Evolutionary conservation across 2,113 vertebrate species (phyloP).

Genomic region (Trematocara variabile): DNA sequence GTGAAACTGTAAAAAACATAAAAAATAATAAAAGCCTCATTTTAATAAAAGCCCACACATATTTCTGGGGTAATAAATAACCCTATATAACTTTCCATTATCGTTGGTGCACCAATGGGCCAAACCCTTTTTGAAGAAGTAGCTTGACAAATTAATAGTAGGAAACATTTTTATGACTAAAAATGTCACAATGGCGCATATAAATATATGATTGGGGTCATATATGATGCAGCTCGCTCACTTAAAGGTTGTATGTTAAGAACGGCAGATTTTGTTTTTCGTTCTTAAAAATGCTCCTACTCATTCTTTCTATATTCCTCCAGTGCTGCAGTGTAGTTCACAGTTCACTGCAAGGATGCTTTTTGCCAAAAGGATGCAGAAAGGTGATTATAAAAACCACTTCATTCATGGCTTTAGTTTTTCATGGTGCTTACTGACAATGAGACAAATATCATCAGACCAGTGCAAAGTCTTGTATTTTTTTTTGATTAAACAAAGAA

Average conservation of each 20-base stretch:
- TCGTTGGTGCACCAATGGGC: neutral
- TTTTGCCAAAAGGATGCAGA: neutral
- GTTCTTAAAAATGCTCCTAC: neutral
- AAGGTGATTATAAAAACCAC: neutral
- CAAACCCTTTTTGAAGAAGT: neutral
- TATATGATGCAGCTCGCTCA: neutral
- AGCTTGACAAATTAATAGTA: neutral
- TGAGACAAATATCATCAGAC: neutral
- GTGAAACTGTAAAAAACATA: neutral
- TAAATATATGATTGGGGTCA: neutral
- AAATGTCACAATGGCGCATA: neutral
- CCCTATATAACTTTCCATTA: neutral
- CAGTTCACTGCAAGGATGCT: neutral
- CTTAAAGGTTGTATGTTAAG: neutral
- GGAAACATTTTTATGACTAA: neutral
- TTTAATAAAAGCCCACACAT: neutral
- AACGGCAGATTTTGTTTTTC: neutral
- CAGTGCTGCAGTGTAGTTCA: neutral
- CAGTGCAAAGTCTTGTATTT: neutral
- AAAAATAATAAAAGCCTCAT: neutral
- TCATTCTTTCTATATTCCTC: neutral
- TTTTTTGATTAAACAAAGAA: neutral
- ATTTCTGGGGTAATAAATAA: neutral
- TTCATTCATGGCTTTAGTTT: neutral
- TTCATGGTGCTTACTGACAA: neutral